Conservation (phyloP, 1,140 invertebrate genomes). For the Penaeus indicus region DNA sequence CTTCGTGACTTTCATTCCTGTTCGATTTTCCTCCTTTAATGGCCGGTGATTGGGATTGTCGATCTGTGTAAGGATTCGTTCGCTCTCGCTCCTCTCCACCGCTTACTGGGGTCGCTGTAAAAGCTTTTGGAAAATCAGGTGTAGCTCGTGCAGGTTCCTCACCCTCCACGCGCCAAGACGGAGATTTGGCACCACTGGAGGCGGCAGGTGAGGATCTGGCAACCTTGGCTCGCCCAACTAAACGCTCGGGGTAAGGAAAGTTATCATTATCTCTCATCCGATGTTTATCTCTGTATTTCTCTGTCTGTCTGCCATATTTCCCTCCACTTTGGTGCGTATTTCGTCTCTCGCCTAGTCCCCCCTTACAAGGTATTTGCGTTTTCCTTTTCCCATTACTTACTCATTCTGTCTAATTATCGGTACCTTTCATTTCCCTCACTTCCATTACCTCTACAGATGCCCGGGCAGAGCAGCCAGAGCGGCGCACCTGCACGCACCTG, state of each 20-base stretch:
- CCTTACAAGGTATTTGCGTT: not conserved
- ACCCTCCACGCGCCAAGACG: constrained; percentile 4
- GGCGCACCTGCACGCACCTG: too few species aligned
- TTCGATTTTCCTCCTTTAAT: too few species aligned
- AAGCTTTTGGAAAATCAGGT: not conserved
- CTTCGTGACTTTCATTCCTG: too few species aligned
- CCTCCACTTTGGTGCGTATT: not conserved
- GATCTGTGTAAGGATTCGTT: too few species aligned
- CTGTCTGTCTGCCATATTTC: constrained; percentile 20
- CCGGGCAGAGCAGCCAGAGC: too few species aligned
- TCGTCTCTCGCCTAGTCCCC: too few species aligned
- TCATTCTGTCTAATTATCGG: too few species aligned
- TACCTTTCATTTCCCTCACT: too few species aligned
- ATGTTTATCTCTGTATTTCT: constrained; percentile 27
- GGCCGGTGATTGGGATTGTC: too few species aligned
- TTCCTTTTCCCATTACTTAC: not conserved
- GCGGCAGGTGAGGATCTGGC: constrained; percentile 38
- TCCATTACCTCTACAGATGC: too few species aligned
- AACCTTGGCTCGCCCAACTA: constrained; percentile 30
- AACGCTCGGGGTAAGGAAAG: constrained; percentile 31
- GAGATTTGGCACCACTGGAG: constrained; percentile 33
- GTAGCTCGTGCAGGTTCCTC: constrained; percentile 15
- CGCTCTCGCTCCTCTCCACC: too few species aligned
- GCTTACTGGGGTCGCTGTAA: too few species aligned
- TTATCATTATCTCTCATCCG: constrained; percentile 22